These are phyloP conservation scores for Alcedo quadribrachys DNA, from an alignment of 2,797 vertebrate species.

Conservation along the genomic window DNA sequence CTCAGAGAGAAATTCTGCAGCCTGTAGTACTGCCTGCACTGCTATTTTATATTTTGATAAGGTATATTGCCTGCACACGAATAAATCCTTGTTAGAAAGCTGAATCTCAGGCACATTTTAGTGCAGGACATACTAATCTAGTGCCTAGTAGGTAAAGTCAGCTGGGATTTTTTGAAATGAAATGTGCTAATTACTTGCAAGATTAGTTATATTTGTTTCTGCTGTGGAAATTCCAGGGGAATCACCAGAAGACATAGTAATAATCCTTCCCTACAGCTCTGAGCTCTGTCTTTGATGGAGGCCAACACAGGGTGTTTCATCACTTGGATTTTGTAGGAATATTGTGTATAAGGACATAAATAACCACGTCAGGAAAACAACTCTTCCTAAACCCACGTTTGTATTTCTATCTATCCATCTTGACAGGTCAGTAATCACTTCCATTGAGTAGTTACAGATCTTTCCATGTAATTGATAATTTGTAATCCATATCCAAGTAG, in stretches of 20 bases:
- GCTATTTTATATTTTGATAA: conserved; percentile 6
- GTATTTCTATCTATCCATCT: neutral
- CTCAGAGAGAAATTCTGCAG: neutral
- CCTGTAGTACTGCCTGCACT: neutral
- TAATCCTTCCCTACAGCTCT: neutral
- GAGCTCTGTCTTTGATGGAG: neutral
- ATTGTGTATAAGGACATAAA: neutral
- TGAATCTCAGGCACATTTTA: neutral
- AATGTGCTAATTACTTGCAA: conserved; percentile 63
- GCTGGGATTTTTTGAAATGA: conserved; percentile 54
- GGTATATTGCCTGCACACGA: neutral
- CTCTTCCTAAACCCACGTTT: neutral
- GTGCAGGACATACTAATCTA: conserved; percentile 25
- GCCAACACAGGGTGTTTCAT: neutral
- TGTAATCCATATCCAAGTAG: neutral
- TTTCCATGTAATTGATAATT: neutral
- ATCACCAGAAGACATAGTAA: conserved; percentile 11
- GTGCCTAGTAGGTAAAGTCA: conserved; percentile 41
- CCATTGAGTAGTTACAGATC: neutral
- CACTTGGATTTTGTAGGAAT: neutral
- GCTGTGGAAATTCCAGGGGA: conserved; percentile 47
- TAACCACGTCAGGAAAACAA: neutral
- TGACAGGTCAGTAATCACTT: neutral
- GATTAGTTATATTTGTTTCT: conserved; percentile 26
- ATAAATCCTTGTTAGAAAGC: conserved; percentile 55